A percentile compares a stretch with the other conserved stretches of the same genome.
Conservation (phyloP, 2,113 vertebrate species). For the Paradisaea rubra region DNA sequence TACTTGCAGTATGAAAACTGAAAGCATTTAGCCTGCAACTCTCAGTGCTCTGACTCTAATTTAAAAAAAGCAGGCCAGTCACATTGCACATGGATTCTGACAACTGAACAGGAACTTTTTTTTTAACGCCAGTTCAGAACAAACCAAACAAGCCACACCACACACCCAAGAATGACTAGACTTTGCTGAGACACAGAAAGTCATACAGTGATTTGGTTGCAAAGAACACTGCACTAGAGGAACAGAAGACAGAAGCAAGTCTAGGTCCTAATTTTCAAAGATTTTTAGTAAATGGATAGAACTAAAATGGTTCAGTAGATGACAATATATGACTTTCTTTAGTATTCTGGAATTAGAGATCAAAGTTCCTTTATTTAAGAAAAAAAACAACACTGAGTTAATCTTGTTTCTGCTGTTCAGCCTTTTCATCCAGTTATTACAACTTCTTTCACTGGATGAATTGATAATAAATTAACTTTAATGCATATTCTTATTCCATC, state of each 20-base stretch:
- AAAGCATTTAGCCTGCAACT: conserved; percentile 16
- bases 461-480: not conserved
- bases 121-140: not conserved
- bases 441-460: not conserved
- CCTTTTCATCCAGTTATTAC: not conserved
- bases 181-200: not conserved
- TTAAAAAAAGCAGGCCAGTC: conserved; percentile 23
- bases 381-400: not conserved
- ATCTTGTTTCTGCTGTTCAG: not conserved
- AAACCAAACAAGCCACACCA: not conserved
- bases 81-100: not conserved
- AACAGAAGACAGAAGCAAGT: not conserved
- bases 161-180: not conserved
- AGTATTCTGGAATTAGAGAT: not conserved
- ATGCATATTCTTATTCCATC: not conserved
- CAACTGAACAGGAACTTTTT: not conserved
- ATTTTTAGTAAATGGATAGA: not conserved
- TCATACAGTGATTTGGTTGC: not conserved
- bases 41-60: conserved; percentile 5
- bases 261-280: not conserved
- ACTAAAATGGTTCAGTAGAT: not conserved
- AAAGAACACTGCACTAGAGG: not conserved
- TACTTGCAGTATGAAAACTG: not conserved
- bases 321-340: not conserved
- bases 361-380: not conserved